Evolutionary conservation across 1,140 invertebrate genomes (phyloP).

Genomic region (Ooceraea biroi): DNA sequence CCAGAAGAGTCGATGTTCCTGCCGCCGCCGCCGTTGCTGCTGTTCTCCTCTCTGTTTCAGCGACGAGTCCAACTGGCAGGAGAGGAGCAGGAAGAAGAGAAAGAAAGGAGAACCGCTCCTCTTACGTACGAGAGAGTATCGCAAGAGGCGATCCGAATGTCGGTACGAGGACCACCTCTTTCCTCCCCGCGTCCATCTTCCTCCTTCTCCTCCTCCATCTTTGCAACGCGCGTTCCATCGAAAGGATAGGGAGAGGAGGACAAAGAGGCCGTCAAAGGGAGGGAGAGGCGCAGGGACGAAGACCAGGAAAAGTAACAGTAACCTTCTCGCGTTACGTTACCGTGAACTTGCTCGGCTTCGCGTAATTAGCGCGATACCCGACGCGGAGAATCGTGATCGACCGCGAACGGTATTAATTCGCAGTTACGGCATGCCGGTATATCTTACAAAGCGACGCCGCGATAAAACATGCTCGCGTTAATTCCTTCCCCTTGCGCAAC

Average conservation of each 20-base stretch:
- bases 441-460: conserved; percentile 15
- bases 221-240: conserved; percentile 16
- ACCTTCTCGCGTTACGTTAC: conserved; percentile 72
- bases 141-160: conserved; percentile 65
- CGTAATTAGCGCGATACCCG: conserved; percentile 67
- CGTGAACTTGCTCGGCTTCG: conserved; percentile 74
- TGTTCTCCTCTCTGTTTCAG: conserved; percentile 64
- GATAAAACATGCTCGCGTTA: conserved; percentile 4
- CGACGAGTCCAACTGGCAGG: conserved; percentile 39
- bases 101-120: neutral
- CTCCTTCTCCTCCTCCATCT: conserved; percentile 18
- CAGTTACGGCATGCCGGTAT: conserved; percentile 30
- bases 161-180: conserved; percentile 36
- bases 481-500: neutral
- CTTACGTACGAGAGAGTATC: conserved; percentile 59
- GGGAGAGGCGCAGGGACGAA: conserved; percentile 11
- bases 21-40: conserved; percentile 53
- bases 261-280: neutral
- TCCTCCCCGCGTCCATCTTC: neutral
- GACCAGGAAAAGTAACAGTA: conserved; percentile 75
- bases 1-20: conserved; percentile 71
- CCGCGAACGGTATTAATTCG: conserved; percentile 56
- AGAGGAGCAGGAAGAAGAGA: neutral
- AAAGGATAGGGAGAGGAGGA: neutral
- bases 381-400: conserved; percentile 58